Conservation (phyloP, 2,797 vertebrate genomes). For the Chelon labrosus region DNA sequence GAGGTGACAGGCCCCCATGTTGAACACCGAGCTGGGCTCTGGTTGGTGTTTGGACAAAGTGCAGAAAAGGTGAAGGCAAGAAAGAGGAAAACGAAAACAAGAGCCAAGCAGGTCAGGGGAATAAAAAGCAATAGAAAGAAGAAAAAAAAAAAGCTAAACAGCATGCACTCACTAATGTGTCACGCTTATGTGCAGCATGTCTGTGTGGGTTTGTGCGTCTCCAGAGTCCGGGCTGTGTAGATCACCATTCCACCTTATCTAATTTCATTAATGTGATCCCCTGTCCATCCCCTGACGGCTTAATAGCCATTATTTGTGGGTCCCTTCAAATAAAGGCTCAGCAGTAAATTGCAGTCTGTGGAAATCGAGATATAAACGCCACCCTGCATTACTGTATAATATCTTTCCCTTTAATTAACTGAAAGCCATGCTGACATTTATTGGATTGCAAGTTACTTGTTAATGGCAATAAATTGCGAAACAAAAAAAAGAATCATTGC, state of each 20-base stretch:
- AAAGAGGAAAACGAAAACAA: slow-evolving; percentile 49
- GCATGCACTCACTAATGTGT: slow-evolving; percentile 46
- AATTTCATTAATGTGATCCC: slow-evolving; percentile 98
- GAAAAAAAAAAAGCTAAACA: slow-evolving; percentile 39
- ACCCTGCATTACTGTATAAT: slow-evolving; percentile 96
- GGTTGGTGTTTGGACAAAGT: slow-evolving; percentile 83
- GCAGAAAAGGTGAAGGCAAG: slow-evolving; percentile 59
- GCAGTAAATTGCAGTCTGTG: slow-evolving; percentile 94
- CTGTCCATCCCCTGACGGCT: slow-evolving; percentile 95
- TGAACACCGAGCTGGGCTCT: slow-evolving; percentile 86
- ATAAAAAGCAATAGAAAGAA: slow-evolving; percentile 42
- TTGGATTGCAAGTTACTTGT: slow-evolving; percentile 97
- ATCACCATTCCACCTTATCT: slow-evolving; percentile 92
- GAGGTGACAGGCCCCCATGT: slow-evolving; percentile 95
- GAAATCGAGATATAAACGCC: slow-evolving; percentile 99
- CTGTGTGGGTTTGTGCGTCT: slow-evolving; percentile 52
- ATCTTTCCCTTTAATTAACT: slow-evolving; percentile 99
- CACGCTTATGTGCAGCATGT: slow-evolving; percentile 42
- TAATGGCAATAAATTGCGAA: slow-evolving; percentile 92
- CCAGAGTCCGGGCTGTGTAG: slow-evolving; percentile 82
- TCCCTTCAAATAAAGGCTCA: slow-evolving; percentile 95
- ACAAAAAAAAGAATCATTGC: slow-evolving; percentile 90
- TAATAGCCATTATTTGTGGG: slow-evolving; percentile 99
- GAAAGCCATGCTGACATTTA: slow-evolving; percentile 98
- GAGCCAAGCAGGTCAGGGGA: slow-evolving; percentile 49